These are phyloP conservation scores for Motacilla tschutschensis DNA, from an alignment of 2,113 vertebrate species.

Conservation along the genomic window DNA sequence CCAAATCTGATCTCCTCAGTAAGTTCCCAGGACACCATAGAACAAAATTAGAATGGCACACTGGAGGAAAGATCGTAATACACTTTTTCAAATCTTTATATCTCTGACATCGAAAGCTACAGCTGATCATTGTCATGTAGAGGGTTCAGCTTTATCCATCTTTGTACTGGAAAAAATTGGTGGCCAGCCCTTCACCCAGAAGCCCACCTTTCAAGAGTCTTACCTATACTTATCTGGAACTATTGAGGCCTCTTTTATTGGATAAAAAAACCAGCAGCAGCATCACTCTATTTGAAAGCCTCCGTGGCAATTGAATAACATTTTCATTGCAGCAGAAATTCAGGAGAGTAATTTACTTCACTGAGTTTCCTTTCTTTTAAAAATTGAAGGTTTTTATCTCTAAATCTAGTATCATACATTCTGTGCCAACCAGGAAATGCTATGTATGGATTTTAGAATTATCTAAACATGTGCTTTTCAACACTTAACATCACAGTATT, in stretches of 20 bases:
- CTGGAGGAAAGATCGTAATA: rapidly evolving
- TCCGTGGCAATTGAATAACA: background rate
- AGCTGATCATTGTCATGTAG: background rate
- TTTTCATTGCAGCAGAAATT: background rate
- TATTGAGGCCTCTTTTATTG: background rate
- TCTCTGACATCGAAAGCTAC: background rate
- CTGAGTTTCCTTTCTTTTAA: background rate
- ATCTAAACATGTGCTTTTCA: background rate
- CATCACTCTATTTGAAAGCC: background rate
- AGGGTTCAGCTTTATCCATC: background rate
- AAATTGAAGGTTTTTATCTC: background rate
- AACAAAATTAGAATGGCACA: background rate
- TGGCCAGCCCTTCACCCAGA: background rate
- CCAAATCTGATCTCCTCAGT: background rate
- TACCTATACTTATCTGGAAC: background rate
- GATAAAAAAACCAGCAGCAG: background rate
- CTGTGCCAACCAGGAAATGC: background rate
- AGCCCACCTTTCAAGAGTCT: background rate
- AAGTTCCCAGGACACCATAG: background rate
- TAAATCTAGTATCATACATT: background rate
- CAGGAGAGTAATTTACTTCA: background rate
- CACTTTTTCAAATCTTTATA: background rate
- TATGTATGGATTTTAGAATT: background rate
- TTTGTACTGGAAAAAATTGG: background rate
- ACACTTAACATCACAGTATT: background rate